Conservation (phyloP, 2,888 invertebrate genomes). For the Acronicta aceris region DNA sequence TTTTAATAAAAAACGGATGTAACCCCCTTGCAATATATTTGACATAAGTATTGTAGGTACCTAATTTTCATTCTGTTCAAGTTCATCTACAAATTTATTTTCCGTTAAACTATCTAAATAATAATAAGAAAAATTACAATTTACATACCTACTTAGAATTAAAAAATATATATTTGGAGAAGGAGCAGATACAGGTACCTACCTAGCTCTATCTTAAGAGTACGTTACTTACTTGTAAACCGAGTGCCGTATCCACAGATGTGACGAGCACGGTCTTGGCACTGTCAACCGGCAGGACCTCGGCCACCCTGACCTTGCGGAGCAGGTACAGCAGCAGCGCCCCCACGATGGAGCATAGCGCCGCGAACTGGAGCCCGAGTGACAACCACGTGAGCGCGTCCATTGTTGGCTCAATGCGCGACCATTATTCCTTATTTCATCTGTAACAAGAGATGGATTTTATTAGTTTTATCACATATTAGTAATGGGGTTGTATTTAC, state of each 20-base stretch:
- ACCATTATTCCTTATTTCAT: slow-evolving; percentile 70
- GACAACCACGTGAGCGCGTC: slow-evolving; percentile 95
- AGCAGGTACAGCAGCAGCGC: slow-evolving; percentile 93
- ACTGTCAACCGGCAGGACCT: slow-evolving; percentile 89
- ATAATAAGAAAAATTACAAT: too few relatives aligned
- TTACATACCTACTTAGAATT: too few relatives aligned
- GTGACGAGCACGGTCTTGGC: slow-evolving; percentile 94
- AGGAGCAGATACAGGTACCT: too few relatives aligned
- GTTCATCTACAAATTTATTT: too few relatives aligned
- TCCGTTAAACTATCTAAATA: too few relatives aligned
- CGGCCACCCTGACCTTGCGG: slow-evolving; percentile 92
- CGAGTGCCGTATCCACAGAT: slow-evolving; percentile 94
- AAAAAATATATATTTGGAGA: too few relatives aligned
- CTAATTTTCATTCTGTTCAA: too few relatives aligned
- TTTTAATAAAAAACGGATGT: too few relatives aligned
- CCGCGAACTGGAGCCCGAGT: slow-evolving; percentile 94
- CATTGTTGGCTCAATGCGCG: slow-evolving; percentile 86
- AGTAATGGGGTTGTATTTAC: too few relatives aligned
- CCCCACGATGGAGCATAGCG: slow-evolving; percentile 95
- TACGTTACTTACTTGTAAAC: slow-evolving; percentile 91
- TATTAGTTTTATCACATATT: background rate
- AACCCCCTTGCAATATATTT: too few relatives aligned
- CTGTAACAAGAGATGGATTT: slow-evolving; percentile 69
- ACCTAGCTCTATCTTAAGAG: too few relatives aligned
- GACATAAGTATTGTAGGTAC: too few relatives aligned